Base-by-base conservation (phyloP, 1,140 invertebrate species). In the Caligus rogercresseyi region DNA sequence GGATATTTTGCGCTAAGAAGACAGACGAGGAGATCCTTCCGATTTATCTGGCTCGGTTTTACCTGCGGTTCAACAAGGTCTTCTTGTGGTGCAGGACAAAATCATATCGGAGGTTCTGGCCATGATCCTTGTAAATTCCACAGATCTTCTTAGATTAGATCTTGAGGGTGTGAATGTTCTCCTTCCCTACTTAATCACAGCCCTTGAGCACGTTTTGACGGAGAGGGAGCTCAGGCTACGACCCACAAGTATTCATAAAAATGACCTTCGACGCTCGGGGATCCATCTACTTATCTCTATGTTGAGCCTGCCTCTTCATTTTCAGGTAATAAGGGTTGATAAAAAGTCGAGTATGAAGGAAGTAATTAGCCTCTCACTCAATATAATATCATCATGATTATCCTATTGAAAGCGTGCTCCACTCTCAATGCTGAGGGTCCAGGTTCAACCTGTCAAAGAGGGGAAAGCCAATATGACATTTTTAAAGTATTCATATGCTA, bases 1-100 rank as follows among this genome's bases (percentile, higher is more conserved):
- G 92, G 69, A 91, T 98, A 68, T 87, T 98, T 70, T 96, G 91
- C 73, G 84, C 92, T 0, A 95, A 96, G 72, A 92, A 92, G 74
- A 92, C 90, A 15, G 87, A 87, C 25, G 95, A 98, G 76, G 84
- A 90, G 70, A 91, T 98, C 65, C 75, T 93, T 16, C 87, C 91
- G 1, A 83, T 91, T 1, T 98, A 98, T 75, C 78, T 97, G 67
- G 87, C 93, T 0, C 78, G 93, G 65, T 96, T 96, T 74, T 97
- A 96, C 74, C 80, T 91, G 86, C 89, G 11, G 74, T 98, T 66
- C 83, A 87, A 67, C 84, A 89, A 71, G 92, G 91, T 11, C 77
- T 98, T 2, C 81, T 23, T 19, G 64, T 66, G 52, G 53, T 24
- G 15, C 24, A 54, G 14, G 59, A 64, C 25, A 52, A 63, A 51